Evolutionary conservation across 2,113 vertebrate species (phyloP).

Genomic region (Camelus bactrianus): DNA sequence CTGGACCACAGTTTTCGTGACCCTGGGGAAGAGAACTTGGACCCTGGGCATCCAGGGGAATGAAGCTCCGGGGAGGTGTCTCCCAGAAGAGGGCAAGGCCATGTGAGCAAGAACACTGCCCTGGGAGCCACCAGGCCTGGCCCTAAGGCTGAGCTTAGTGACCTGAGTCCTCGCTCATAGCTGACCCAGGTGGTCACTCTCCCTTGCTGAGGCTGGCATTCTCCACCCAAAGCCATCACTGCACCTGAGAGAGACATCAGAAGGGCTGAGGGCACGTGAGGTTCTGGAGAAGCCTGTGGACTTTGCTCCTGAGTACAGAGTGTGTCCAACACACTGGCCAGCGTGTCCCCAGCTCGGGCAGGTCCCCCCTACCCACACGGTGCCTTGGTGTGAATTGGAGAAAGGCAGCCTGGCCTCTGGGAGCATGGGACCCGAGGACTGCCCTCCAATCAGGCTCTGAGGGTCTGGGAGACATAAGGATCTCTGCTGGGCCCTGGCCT

Average conservation of each 20-base stretch:
- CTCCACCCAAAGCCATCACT: neutral
- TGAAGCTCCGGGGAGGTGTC: neutral
- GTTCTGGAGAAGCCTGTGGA: neutral
- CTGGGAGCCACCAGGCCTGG: neutral
- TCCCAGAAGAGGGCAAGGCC: neutral
- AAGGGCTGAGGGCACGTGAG: neutral
- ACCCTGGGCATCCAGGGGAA: neutral
- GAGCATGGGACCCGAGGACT: too few species aligned
- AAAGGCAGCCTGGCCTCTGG: too few species aligned
- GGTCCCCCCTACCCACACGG: too few species aligned
- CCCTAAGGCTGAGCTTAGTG: neutral
- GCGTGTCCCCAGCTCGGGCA: neutral
- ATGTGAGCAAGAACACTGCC: neutral
- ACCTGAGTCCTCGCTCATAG: neutral
- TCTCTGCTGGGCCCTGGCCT: neutral
- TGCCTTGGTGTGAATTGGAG: neutral
- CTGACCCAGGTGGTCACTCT: neutral
- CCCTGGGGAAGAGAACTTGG: neutral
- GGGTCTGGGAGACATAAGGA: neutral
- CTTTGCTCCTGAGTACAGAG: neutral
- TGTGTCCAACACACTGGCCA: neutral
- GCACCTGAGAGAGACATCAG: neutral
- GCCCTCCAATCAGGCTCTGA: neutral
- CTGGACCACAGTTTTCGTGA: neutral
- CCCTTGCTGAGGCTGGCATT: neutral